A percentile compares a stretch with the other conserved stretches of the same genome.
phyloP scores from a whole-genome alignment of 1,140 invertebrate genomes.

The Druon quercuslanigerum region DNA sequence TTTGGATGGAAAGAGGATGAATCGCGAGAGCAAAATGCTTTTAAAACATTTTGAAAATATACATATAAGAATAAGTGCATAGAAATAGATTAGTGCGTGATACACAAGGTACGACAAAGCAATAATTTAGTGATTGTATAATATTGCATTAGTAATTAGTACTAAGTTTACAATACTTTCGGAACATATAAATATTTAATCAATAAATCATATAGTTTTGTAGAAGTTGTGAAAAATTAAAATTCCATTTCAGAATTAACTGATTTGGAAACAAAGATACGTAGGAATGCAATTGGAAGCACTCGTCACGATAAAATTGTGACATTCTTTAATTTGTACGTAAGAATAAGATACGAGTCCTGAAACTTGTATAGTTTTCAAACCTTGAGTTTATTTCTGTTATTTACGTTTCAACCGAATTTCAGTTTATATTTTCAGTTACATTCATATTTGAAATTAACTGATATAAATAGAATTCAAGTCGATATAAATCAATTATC shows the following conservation, averaged over 20 bases:
- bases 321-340: constrained; percentile 10
- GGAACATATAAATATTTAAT: constrained; percentile 71
- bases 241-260: constrained; percentile 55
- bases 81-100: constrained; percentile 58
- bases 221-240: constrained; percentile 62
- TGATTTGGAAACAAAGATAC: constrained; percentile 48
- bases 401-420: background rate
- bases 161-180: constrained; percentile 68
- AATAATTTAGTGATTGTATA: constrained; percentile 76
- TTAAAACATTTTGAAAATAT: constrained; percentile 17
- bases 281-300: constrained; percentile 35
- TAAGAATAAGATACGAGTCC: background rate
- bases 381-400: constrained; percentile 11
- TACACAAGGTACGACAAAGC: constrained; percentile 75
- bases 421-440: background rate
- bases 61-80: constrained; percentile 37
- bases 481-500: too few species aligned
- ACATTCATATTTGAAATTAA: too few species aligned
- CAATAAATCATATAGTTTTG: constrained; percentile 75
- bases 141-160: constrained; percentile 72
- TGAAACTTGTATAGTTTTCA: constrained; percentile 22
- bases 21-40: constrained; percentile 33
- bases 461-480: too few species aligned
- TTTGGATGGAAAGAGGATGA: constrained; percentile 33
- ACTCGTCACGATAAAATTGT: constrained; percentile 20